Base-by-base conservation (phyloP, 1,140 invertebrate genomes). In the Drosophila orena region DNA sequence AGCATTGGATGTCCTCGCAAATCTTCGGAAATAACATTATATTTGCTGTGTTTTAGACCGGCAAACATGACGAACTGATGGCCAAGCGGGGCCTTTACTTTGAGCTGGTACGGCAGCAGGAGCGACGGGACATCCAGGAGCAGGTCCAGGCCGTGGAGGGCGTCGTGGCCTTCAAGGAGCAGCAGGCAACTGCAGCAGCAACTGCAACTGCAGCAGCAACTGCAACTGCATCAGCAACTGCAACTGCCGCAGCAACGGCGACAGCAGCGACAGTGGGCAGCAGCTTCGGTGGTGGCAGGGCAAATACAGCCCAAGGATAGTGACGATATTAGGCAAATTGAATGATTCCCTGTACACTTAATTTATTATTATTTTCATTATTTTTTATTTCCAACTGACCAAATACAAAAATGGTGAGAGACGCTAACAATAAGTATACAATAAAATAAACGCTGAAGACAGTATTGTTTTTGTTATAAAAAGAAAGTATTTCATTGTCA, bases 31-130 rank as follows among this genome's bases (percentile, higher is more conserved):
- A 10, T 50, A 4, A 11, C 1, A 49, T n/a, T n/a, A 35, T 40
- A 11, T 64, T n/a, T 72, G 30, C 15, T 60, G 8, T 12, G 2
- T 38, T 47, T 30, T 66, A 98, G 93, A 93, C 95, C 81, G 97
- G 97, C 14, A 97, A 95, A 11, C 97, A 98, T 83, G 94, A 96
- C 12, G 95, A 97, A 90, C 93, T 98, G 11, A 95, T 98, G 93
- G 93, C 94, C 49, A 93, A 94, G 24, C 94, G 95, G 92, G 95
- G 96, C 3, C 93, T 96, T 56, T 98, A 98, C 89, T 96, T 95
- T 84, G 91, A 92, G 10, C 74, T 92, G 20, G 91, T 92, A 12
- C 79, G 92, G 44, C 75, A 94, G 91, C 94, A 93, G 83, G 92
- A 92, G 84, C 92, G 79, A 76, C 91, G 80, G 68, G 90, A 77